Percentiles rank a stretch among this genome's conserved stretches.
These are phyloP conservation scores for Caenorhabditis inopinata DNA, from an alignment of 1,140 invertebrate genomes.

Conservation along the genomic window DNA sequence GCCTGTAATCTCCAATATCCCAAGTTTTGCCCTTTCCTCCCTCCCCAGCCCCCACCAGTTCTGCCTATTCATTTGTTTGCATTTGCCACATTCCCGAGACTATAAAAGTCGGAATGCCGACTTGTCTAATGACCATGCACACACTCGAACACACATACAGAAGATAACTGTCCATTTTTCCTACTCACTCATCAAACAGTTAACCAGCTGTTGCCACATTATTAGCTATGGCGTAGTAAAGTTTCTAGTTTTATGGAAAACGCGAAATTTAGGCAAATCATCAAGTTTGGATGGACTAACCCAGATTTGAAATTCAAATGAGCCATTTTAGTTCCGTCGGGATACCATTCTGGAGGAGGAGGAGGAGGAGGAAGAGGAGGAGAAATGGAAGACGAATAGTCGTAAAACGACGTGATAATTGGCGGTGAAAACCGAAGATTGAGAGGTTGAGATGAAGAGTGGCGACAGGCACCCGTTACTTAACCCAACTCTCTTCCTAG, in stretches of 20 bases:
- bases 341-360: neutral
- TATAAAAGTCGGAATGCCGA: neutral
- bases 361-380: too few species aligned
- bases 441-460: neutral
- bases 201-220: neutral
- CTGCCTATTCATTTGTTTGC: neutral
- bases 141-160: neutral
- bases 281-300: neutral
- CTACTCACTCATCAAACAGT: too few species aligned
- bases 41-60: too few species aligned
- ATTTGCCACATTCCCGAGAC: neutral
- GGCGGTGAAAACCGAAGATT: conserved; percentile 24
- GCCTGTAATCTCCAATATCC: neutral
- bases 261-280: too few species aligned
- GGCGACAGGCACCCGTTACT: conserved; percentile 5
- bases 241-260: too few species aligned
- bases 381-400: too few species aligned
- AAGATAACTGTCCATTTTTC: too few species aligned
- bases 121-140: neutral
- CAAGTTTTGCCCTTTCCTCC: neutral
- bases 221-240: neutral
- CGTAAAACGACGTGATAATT: conserved; percentile 32
- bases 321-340: neutral
- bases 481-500: neutral
- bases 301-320: conserved; percentile 19